phyloP scores from a whole-genome alignment of 2,888 invertebrate species.

The Cantharis lateralis region DNA sequence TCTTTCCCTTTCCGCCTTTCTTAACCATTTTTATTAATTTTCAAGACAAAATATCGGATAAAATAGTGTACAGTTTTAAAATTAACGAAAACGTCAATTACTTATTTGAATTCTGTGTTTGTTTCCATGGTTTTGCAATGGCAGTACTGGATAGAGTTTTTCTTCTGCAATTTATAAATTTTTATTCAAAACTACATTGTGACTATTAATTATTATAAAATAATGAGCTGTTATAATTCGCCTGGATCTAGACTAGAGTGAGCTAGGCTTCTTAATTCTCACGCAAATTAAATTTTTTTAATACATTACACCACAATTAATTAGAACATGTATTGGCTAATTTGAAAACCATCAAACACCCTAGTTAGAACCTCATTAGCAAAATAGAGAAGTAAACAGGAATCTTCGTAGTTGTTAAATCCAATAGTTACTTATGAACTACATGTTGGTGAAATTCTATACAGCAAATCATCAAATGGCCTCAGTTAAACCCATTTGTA shows the following conservation, averaged over 20 bases:
- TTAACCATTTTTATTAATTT: conserved; percentile 30
- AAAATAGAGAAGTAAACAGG: background rate
- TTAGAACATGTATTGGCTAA: background rate
- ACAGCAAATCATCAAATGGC: background rate
- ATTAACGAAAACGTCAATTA: background rate
- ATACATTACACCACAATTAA: background rate
- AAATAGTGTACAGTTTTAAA: background rate
- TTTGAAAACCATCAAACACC: background rate
- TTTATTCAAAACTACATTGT: too few species aligned
- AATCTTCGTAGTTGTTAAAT: background rate
- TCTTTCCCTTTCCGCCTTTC: conserved; percentile 36
- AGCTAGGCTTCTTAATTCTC: background rate
- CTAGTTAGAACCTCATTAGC: background rate
- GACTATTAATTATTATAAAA: too few species aligned
- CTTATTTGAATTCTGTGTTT: background rate
- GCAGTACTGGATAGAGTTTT: too few species aligned
- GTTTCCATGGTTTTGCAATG: background rate
- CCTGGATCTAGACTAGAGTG: background rate
- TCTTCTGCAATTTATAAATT: too few species aligned
- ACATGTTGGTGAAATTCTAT: background rate
- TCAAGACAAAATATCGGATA: background rate
- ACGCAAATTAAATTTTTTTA: background rate
- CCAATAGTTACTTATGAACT: background rate
- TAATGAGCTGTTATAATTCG: background rate
- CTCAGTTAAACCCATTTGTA: background rate